These are phyloP conservation scores for Bettongia penicillata DNA, from an alignment of 2,113 vertebrate species.

Conservation along the genomic window DNA sequence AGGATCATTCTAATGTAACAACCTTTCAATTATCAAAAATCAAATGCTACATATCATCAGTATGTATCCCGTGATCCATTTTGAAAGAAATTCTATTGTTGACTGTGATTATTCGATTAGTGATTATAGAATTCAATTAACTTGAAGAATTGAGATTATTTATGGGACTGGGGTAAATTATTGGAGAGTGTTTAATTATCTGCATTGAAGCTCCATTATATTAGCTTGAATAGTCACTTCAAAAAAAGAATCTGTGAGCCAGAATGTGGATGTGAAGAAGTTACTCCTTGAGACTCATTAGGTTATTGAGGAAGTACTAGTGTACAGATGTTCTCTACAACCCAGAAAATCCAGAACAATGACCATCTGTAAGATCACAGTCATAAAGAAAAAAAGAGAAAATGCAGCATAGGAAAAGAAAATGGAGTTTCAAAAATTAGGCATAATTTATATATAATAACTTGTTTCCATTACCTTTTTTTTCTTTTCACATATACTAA, in stretches of 20 bases:
- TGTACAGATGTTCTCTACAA: not conserved
- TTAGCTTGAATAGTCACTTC: not conserved
- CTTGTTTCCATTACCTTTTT: not conserved
- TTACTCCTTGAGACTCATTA: not conserved
- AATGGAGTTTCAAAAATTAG: not conserved
- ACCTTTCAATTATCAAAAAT: not conserved
- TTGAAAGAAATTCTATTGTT: not conserved
- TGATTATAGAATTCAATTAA: not conserved
- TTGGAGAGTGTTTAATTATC: not conserved
- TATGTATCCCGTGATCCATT: not conserved
- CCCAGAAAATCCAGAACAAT: not conserved
- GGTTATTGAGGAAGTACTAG: not conserved
- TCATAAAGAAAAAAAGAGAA: not conserved
- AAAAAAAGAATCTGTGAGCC: not conserved
- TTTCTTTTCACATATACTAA: not conserved
- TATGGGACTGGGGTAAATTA: not conserved
- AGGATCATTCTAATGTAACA: not conserved
- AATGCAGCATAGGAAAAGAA: not conserved
- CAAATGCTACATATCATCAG: not conserved
- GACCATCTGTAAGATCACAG: not conserved
- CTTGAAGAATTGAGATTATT: not conserved
- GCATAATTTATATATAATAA: not conserved
- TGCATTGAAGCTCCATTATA: not conserved
- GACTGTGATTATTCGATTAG: not conserved
- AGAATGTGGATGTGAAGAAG: not conserved